Evolutionary conservation across 2,797 vertebrate genomes (phyloP).

Genomic region (Calcarius lapponicus): DNA sequence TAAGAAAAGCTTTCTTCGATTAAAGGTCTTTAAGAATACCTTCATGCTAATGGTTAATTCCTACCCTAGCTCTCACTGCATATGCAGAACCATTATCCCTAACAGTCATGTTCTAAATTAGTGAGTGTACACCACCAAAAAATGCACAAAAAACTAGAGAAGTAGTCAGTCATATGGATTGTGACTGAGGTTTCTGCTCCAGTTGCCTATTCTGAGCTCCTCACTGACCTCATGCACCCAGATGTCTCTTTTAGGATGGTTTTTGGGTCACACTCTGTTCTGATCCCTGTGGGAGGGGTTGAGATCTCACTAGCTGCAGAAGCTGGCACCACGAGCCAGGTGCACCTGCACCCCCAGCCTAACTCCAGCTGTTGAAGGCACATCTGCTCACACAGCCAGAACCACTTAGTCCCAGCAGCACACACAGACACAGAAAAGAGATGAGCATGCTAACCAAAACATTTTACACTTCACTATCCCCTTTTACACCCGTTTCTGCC

Average conservation of each 20-base stretch:
- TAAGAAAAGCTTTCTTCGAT: neutral
- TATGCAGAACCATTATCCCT: neutral
- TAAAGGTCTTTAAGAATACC: neutral
- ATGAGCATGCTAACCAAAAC: neutral
- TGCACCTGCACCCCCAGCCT: too few relatives aligned
- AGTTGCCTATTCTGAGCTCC: neutral
- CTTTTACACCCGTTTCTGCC: accelerated
- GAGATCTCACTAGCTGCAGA: neutral
- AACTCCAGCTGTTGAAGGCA: neutral
- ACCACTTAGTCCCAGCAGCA: neutral
- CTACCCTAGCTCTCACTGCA: neutral
- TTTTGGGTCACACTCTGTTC: neutral
- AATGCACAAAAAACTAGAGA: neutral
- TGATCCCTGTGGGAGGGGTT: accelerated
- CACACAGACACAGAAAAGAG: too few relatives aligned
- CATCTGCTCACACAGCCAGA: neutral
- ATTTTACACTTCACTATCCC: neutral
- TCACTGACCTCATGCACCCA: neutral
- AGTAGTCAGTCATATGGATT: neutral
- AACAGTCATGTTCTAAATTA: neutral
- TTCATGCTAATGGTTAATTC: neutral
- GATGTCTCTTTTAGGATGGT: accelerated
- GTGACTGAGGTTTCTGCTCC: neutral
- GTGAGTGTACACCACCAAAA: neutral
- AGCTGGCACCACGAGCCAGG: neutral